Conservation (phyloP, 23 tunicate species). For the Trididemnum clinides region DNA sequence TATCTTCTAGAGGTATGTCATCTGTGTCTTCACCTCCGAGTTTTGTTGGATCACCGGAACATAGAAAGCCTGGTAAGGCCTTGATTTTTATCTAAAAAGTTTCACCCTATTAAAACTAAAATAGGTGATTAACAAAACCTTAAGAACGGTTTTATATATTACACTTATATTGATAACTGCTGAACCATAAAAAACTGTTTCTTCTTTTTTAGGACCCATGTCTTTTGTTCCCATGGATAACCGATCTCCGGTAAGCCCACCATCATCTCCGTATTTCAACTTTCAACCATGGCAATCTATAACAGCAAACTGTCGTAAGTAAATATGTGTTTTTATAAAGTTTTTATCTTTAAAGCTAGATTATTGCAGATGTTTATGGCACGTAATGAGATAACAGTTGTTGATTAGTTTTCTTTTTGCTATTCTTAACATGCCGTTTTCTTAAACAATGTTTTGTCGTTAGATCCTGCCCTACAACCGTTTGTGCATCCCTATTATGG, state of each 20-base stretch:
- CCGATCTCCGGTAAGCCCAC: neutral
- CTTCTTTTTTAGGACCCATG: neutral
- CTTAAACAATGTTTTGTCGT: neutral
- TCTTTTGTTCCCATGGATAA: neutral
- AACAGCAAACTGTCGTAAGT: constrained; percentile 56
- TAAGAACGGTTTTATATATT: neutral
- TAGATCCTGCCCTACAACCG: constrained; percentile 17
- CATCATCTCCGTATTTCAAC: constrained; percentile 11
- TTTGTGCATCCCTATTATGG: constrained; percentile 41
- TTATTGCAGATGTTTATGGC: too few relatives aligned
- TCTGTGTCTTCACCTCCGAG: neutral
- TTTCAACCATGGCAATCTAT: constrained; percentile 47
- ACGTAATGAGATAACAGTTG: too few relatives aligned
- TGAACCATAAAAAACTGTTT: neutral
- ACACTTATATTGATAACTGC: too few relatives aligned
- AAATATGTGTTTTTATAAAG: neutral
- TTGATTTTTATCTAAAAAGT: neutral
- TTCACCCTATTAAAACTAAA: neutral
- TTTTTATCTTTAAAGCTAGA: too few relatives aligned
- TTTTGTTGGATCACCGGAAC: neutral
- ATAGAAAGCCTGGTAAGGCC: neutral
- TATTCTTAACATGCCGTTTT: too few relatives aligned
- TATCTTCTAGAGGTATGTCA: neutral
- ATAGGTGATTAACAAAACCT: neutral
- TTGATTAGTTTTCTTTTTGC: too few relatives aligned